Conservation (phyloP, 2,113 vertebrate species). For the Perccottus glenii region DNA sequence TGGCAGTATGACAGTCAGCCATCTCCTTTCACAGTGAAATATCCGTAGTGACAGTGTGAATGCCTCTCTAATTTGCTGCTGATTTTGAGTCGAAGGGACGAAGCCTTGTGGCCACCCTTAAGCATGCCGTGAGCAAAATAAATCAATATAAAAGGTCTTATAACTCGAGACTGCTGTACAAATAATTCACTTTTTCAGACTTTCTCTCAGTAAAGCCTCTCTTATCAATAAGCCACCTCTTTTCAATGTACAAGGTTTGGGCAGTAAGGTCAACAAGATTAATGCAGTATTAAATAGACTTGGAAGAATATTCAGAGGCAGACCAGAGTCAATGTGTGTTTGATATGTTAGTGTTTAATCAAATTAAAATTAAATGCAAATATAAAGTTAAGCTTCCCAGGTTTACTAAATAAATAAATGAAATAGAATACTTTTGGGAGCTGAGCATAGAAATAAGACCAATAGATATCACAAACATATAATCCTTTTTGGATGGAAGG, state of each 20-base stretch:
- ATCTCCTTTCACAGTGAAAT: conserved; percentile 3
- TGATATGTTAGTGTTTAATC: background rate
- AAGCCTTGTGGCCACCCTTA: background rate
- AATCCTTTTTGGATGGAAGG: too few species aligned
- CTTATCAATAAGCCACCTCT: conserved; percentile 44
- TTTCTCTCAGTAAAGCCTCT: conserved; percentile 15
- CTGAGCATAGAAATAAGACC: too few species aligned
- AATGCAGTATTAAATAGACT: conserved; percentile 28
- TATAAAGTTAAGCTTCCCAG: too few species aligned
- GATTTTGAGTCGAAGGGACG: conserved; percentile 37
- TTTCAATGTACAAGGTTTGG: conserved; percentile 30
- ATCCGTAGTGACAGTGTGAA: conserved; percentile 12
- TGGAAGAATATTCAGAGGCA: conserved; percentile 27
- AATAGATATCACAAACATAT: too few species aligned
- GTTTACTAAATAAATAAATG: too few species aligned
- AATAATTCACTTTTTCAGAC: conserved; percentile 27
- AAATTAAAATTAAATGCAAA: too few species aligned
- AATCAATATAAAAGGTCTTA: conserved; percentile 19
- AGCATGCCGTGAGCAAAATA: conserved; percentile 10
- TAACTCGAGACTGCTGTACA: conserved; percentile 10
- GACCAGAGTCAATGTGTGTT: background rate
- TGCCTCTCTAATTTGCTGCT: conserved; percentile 32
- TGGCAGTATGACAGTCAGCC: background rate
- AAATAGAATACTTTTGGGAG: too few species aligned
- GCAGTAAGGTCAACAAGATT: conserved; percentile 31